Base-by-base conservation (phyloP, 2,797 vertebrate genomes). In the Coilia nasus region DNA sequence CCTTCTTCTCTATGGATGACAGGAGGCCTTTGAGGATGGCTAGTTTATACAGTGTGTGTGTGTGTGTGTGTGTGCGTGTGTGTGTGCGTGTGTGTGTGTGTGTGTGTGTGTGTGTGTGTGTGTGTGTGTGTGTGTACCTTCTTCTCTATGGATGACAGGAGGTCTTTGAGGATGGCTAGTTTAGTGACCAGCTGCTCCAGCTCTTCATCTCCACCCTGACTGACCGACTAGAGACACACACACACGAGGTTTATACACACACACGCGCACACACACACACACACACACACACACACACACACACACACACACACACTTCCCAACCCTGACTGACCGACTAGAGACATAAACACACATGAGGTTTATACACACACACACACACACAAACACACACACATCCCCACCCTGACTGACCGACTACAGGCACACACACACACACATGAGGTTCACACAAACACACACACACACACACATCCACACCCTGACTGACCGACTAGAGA, bases 151-250 rank as follows among this genome's bases (percentile, higher is more conserved):
- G 96, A 96, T 23, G 97, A 97, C 78, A 99, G 92, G 88, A 99
- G 95, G 89, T 99, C 98, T 95, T 98, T 98, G 85, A 99, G 95
- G 89, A 98, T 96, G 0, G 98, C 97, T 50, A 99, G 93, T 92
- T 99, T 99, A 89, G 97, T 94, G 90, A 99, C 97, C 59, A 99
- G 95, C 90, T 92, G 97, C 92, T 99, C 97, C 92, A 99, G 88
- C 90, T 99, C 98, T 91, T 98, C 97, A 90, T 99, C 98, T 87
- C 98, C 97, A 0, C 96, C 96, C 91, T 97, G 97, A 85, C 94
- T 94, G 17, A 95, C 94, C 0, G 94, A 94, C 97, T 98, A 54
- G 2, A 54, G 90, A 3, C 2, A 35, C 35, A 41, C 35, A 41
- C 35, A 41, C 35, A 23, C 67, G 67, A 83, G 17, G 28, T 54